phyloP scores from a whole-genome alignment of 1,140 invertebrate species.

The Drosophila asahinai region DNA sequence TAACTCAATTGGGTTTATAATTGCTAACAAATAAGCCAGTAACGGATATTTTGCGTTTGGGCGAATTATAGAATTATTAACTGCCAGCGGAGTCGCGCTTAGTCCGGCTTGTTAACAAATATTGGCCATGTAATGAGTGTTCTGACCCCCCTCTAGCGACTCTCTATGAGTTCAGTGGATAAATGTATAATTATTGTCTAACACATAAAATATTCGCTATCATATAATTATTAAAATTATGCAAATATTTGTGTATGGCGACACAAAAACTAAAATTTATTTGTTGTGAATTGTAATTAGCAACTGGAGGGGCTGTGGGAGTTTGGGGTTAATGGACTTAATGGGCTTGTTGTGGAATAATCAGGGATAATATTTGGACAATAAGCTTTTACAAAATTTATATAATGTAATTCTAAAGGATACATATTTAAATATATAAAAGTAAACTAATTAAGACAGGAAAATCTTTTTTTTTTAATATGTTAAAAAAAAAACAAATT shows the following conservation, averaged over 20 bases:
- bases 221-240: conserved; percentile 52
- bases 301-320: not conserved
- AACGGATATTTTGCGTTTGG: conserved; percentile 24
- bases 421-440: not conserved
- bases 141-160: not conserved
- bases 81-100: conserved; percentile 25
- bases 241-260: conserved; percentile 30
- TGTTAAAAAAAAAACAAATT: too few species aligned
- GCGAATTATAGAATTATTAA: conserved; percentile 26
- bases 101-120: conserved; percentile 67
- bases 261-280: conserved; percentile 32
- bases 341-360: conserved; percentile 6
- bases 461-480: too few species aligned
- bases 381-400: not conserved
- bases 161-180: not conserved
- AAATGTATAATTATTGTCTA: conserved; percentile 58
- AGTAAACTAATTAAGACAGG: too few species aligned
- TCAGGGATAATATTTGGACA: conserved; percentile 1
- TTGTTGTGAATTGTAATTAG: conserved; percentile 37
- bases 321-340: not conserved
- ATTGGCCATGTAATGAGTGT: conserved; percentile 57
- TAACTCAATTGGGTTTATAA: conserved; percentile 5
- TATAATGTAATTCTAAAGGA: not conserved
- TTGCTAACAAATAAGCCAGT: conserved; percentile 6
- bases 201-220: conserved; percentile 43